These are phyloP conservation scores for Luperina testacea DNA, from an alignment of 2,888 invertebrate genomes.

Conservation along the genomic window DNA sequence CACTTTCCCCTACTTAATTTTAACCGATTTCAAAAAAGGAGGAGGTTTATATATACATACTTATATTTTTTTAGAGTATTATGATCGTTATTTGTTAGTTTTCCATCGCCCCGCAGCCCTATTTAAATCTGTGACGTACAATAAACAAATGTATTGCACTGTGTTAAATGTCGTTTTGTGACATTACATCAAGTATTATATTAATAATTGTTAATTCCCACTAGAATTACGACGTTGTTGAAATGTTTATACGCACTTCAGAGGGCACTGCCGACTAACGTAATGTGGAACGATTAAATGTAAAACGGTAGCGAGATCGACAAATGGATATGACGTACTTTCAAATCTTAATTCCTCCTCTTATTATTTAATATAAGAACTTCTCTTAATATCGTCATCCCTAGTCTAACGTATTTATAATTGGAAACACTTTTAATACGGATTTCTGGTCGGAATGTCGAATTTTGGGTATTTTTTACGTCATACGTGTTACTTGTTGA, in stretches of 20 bases:
- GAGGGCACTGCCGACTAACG: conserved; percentile 13
- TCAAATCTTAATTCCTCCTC: background rate
- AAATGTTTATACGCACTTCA: conserved; percentile 17
- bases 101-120: conserved; percentile 11
- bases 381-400: background rate
- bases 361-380: background rate
- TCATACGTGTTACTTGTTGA: too few species aligned
- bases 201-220: conserved; percentile 29
- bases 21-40: too few species aligned
- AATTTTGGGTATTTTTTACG: too few species aligned
- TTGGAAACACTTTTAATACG: too few species aligned
- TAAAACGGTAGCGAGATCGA: background rate
- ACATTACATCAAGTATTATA: conserved; percentile 41
- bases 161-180: conserved; percentile 45
- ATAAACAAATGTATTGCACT: conserved; percentile 16
- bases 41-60: too few species aligned
- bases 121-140: conserved; percentile 13
- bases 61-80: background rate
- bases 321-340: background rate
- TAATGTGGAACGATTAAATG: conserved; percentile 13
- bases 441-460: too few species aligned
- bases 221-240: conserved; percentile 14
- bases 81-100: background rate
- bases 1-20: too few species aligned
- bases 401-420: background rate